phyloP scores from a whole-genome alignment of 1,140 invertebrate species.

The Caenorhabditis tropicalis region DNA sequence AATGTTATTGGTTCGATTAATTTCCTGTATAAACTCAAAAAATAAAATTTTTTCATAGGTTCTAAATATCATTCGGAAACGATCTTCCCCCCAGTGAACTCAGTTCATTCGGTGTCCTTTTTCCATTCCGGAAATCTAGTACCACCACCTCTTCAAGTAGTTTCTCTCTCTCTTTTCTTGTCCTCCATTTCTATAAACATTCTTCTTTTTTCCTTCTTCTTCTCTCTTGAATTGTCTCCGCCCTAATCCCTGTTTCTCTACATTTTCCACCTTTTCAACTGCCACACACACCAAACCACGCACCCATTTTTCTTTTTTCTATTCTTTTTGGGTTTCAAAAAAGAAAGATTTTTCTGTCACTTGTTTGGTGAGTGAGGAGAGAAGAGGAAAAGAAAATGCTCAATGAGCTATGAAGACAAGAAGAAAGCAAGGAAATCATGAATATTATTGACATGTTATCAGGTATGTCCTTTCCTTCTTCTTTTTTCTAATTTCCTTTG shows the following conservation, averaged over 20 bases:
- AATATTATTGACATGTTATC: slow-evolving; percentile 43
- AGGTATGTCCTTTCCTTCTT: neutral
- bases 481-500: neutral
- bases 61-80: no score
- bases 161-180: neutral
- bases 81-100: no score
- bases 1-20: no score
- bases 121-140: slow-evolving; percentile 14
- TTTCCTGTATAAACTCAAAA: no score
- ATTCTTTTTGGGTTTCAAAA: neutral
- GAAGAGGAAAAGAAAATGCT: neutral
- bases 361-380: no score
- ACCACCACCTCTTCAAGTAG: neutral
- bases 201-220: neutral
- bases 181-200: slow-evolving; percentile 19
- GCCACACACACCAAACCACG: slow-evolving; percentile 19
- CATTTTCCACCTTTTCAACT: slow-evolving; percentile 43
- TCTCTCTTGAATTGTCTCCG: slow-evolving; percentile 29
- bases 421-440: neutral
- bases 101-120: slow-evolving; percentile 18
- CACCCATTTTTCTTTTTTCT: neutral
- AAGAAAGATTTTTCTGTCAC: neutral
- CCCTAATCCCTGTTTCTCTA: slow-evolving; percentile 37
- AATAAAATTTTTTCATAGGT: no score
- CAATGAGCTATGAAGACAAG: slow-evolving; percentile 21